Base-by-base conservation (phyloP, 1,140 invertebrate species). In the Archegozetes longisetosus region DNA sequence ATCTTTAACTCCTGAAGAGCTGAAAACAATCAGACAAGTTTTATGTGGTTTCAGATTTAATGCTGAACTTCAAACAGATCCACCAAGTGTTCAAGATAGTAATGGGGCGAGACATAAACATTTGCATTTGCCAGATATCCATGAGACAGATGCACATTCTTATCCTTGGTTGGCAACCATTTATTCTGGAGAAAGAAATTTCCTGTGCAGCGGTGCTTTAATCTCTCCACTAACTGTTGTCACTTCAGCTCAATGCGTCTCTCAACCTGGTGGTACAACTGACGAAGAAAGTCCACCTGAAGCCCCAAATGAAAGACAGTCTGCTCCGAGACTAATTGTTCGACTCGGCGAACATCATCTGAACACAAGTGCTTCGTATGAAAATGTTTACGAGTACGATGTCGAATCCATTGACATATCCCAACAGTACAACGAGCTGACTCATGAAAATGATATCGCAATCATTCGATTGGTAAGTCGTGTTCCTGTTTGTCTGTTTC, bases 221-320 rank as follows among this genome's bases (percentile, higher is more conserved):
- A 84, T 96, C 62, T 92, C 87, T 65, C 78, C 86, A 48, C 81
- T 85, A 61, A 89, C 94, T 74, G 88, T 97, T 0, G 85, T 96
- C 25, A 95, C 89, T 27, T 91, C 92, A 14, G 91, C 91, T 1
- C 93, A 96, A 72, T 97, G 92, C 72, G 92, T 95, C 29, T 86
- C 62, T 0, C 53, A 51, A 17, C 6, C 51, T 9, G 20, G 2
- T 9, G 28, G 55, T 23, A 4, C 3, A 57, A 22, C 6, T 25
- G 55, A 22, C 1, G 55, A 24, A 17, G 55, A 32, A 14, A 17
- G 20, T 4, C 23, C 32, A 24, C 20, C 48, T 58, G 56, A 17
- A 4, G 56, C 2, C 24, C 12, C 3, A 17, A 47, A 13, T 2
- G 9, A 9, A 25, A 32, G n/a, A 20, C 13, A 47, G 3, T 20